Base-by-base conservation (phyloP, 2,888 invertebrate species). In the Sclerodermus sp. region DNA sequence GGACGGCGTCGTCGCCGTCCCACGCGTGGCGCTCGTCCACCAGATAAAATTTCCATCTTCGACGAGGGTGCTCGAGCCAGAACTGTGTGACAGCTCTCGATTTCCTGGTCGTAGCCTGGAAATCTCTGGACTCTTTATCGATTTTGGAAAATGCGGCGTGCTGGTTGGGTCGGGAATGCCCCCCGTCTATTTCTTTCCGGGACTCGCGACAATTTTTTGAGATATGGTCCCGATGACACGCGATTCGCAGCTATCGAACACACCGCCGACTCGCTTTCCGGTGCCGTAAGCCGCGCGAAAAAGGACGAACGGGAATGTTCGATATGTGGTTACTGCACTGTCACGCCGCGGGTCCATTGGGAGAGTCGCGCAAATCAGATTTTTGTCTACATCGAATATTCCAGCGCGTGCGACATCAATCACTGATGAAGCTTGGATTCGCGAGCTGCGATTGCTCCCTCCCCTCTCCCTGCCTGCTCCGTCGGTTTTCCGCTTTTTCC, bases 281-380 rank as follows among this genome's bases (percentile, higher is more conserved):
- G 23, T 8, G 23, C 8, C 4, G 23, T 23, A 23, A 23, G 23
- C 23, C 23, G 23, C 23, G 23, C 3, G 12, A 36, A 29, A 30
- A 38, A 44, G 41, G 43, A 34, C 34, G 31, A 9, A 15, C 18
- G 39, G 42, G 44, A 42, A 42, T 42, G 16, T 29, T 38, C 52
- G 49, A 57, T 56, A 56, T 45, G 57, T 52, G 54, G 57, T 56
- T 51, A 57, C 49, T 37, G 46, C 54, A 38, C 49, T 45, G 55
- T 44, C 50, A 42, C 39, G 41, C 45, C 38, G 32, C 51, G 8
- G 8, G 15, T 49, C 57, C 49, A 45, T 3, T 1, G 56, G 56
- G 56, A 47, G 30, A 47, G 41, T 34, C 47, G 17, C 41, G 18
- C 40, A 37, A 42, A 49, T 57, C 47, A 49, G 49, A 57, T 49